Conservation (phyloP, 2,888 invertebrate genomes). For the Eulithis prunata region DNA sequence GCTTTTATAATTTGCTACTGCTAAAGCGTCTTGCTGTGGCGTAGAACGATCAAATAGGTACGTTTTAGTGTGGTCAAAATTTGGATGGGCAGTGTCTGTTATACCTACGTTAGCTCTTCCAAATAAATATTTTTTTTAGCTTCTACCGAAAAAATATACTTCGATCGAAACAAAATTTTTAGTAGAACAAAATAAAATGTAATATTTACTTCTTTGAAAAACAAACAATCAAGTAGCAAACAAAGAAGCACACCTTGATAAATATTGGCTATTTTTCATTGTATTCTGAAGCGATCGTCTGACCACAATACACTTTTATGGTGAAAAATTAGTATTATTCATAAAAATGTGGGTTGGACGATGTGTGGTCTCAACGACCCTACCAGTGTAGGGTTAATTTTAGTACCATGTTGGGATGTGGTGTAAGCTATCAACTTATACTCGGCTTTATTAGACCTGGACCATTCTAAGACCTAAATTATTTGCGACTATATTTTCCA, state of each 20-base stretch:
- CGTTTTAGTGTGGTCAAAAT: neutral
- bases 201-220: too few relatives aligned
- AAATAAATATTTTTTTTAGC: too few relatives aligned
- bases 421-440: neutral
- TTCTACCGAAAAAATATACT: too few relatives aligned
- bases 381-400: neutral
- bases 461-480: too few relatives aligned
- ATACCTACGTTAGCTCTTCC: too few relatives aligned
- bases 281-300: conserved; percentile 24
- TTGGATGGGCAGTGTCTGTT: too few relatives aligned
- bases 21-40: neutral
- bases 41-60: neutral
- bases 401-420: neutral
- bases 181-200: too few relatives aligned
- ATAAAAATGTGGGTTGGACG: conserved; percentile 22
- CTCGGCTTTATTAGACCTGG: neutral
- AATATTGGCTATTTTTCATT: conserved; percentile 26
- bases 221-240: too few relatives aligned
- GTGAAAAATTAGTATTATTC: conserved; percentile 11
- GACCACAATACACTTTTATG: conserved; percentile 24
- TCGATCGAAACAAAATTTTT: too few relatives aligned
- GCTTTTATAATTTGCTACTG: neutral
- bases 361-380: conserved; percentile 8
- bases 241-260: too few relatives aligned
- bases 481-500: too few relatives aligned